phyloP scores from a whole-genome alignment of 2,888 invertebrate genomes.

The Pachliopta kotzebuea region DNA sequence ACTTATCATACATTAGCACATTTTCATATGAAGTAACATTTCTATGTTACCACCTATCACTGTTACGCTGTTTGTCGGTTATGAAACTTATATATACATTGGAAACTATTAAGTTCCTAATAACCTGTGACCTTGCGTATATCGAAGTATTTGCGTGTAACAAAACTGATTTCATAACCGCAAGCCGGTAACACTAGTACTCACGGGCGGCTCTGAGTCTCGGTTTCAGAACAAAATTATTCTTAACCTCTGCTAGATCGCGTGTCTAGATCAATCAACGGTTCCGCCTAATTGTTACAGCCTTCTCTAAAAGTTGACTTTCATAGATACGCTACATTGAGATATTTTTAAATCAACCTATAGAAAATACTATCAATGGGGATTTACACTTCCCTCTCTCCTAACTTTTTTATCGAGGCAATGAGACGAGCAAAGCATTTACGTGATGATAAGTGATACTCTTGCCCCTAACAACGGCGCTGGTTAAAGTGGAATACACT shows the following conservation, averaged over 20 bases:
- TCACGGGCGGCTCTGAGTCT: conserved; percentile 36
- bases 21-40: background rate
- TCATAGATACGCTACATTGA: conserved; percentile 39
- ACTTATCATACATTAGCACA: background rate
- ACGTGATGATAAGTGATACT: too few relatives aligned
- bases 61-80: background rate
- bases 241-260: conserved; percentile 40
- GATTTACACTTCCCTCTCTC: too few relatives aligned
- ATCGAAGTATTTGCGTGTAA: conserved; percentile 40
- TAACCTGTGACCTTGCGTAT: conserved; percentile 48
- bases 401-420: too few relatives aligned
- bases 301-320: conserved; percentile 50
- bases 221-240: conserved; percentile 42
- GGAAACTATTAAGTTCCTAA: conserved; percentile 30
- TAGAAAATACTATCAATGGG: background rate
- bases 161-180: conserved; percentile 54
- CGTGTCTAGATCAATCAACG: conserved; percentile 48
- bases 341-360: background rate
- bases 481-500: too few relatives aligned
- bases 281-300: conserved; percentile 42
- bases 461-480: too few relatives aligned
- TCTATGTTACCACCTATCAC: background rate
- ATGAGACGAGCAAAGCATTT: too few relatives aligned
- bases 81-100: background rate
- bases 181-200: conserved; percentile 36